These are phyloP conservation scores for Uropetala carovei DNA, from an alignment of 2,888 invertebrate genomes.

Conservation along the genomic window DNA sequence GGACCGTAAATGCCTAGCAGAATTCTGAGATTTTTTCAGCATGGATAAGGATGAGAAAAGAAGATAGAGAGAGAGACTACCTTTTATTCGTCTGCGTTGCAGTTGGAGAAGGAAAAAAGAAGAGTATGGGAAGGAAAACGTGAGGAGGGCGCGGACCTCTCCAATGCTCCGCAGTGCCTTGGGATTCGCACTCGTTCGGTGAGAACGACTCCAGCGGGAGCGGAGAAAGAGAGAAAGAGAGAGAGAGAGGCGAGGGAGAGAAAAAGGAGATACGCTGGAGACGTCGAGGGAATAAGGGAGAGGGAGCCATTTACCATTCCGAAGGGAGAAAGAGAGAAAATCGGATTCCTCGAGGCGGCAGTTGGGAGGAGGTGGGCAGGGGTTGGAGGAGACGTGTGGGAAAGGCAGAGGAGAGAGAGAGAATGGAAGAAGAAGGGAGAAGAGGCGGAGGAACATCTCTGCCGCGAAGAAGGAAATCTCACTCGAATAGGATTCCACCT, in stretches of 20 bases:
- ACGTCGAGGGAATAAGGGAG: neutral
- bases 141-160: neutral
- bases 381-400: neutral
- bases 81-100: neutral
- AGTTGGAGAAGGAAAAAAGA: neutral
- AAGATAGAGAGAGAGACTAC: neutral
- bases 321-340: neutral
- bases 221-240: neutral
- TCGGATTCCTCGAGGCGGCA: conserved; percentile 25
- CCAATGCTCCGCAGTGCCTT: neutral
- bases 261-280: neutral
- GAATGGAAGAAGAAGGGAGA: neutral
- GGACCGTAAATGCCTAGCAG: neutral
- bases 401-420: neutral
- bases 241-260: neutral
- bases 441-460: neutral
- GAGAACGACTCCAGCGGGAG: neutral
- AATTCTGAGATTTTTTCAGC: neutral
- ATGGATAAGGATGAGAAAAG: neutral
- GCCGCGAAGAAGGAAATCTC: conserved; percentile 46
- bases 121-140: neutral
- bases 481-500: conserved; percentile 38
- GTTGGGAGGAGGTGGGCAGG: neutral
- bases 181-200: neutral
- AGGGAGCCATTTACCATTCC: conserved; percentile 28